phyloP scores from a whole-genome alignment of 2,113 vertebrate species.

The Corythaixoides concolor region DNA sequence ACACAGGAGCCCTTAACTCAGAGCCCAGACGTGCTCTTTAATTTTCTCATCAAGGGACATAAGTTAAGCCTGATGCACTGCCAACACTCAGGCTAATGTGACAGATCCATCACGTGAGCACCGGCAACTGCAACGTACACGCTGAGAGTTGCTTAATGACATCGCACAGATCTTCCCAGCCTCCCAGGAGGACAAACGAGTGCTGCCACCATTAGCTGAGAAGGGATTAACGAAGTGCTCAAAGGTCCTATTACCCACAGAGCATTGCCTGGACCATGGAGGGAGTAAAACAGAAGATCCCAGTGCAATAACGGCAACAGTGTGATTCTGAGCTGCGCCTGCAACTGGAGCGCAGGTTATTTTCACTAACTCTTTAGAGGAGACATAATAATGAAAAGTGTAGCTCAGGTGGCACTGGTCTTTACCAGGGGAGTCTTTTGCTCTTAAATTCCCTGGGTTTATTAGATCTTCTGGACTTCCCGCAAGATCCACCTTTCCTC shows the following conservation, averaged over 20 bases:
- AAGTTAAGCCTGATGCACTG: neutral
- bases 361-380: neutral
- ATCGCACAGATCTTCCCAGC: neutral
- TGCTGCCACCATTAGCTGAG: neutral
- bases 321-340: neutral
- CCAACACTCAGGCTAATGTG: neutral
- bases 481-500: neutral
- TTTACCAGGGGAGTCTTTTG: neutral
- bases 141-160: neutral
- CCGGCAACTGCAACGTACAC: fast-evolving
- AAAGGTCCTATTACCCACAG: neutral
- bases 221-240: neutral
- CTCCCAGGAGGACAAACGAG: neutral
- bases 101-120: neutral
- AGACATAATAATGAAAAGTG: neutral
- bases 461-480: neutral
- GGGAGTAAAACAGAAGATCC: neutral
- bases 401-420: neutral
- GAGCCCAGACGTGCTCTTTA: slow-evolving; percentile 24
- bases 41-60: slow-evolving; percentile 5
- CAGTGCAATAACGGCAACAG: fast-evolving
- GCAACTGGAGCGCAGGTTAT: neutral
- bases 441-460: neutral
- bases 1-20: slow-evolving; percentile 20
- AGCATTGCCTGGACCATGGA: neutral